Evolutionary conservation across 2,888 invertebrate genomes (phyloP).

Genomic region (Alcis repandata): DNA sequence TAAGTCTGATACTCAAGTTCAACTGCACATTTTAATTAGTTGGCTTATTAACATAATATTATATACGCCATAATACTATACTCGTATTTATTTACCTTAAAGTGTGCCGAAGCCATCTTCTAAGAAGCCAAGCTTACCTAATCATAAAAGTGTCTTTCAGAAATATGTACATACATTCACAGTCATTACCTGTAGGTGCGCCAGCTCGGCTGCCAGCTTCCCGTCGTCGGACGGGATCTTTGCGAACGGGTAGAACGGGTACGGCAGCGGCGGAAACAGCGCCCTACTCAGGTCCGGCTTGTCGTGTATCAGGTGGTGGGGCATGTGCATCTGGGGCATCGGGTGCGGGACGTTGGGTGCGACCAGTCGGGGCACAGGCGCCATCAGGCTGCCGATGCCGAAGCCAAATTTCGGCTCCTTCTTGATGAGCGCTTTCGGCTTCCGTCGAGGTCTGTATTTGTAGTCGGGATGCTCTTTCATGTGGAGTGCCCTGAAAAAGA

Average conservation of each 20-base stretch:
- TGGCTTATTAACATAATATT: no score
- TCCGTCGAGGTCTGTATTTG: constrained; percentile 95
- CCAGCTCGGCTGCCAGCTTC: constrained; percentile 90
- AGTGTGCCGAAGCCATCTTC: no score
- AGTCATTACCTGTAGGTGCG: constrained; percentile 85
- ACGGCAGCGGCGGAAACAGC: constrained; percentile 90
- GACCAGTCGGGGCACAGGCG: constrained; percentile 84
- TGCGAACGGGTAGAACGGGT: constrained; percentile 90
- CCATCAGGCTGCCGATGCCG: constrained; percentile 88
- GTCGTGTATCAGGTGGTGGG: constrained; percentile 83
- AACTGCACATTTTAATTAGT: no score
- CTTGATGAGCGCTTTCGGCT: constrained; percentile 94
- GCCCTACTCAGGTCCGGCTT: constrained; percentile 89
- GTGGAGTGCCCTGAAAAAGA: constrained; percentile 90
- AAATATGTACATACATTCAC: constrained; percentile 34
- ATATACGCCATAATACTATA: no score
- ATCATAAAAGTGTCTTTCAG: neutral
- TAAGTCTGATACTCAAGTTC: no score
- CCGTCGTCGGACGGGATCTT: constrained; percentile 84
- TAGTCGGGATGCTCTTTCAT: constrained; percentile 98
- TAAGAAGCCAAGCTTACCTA: neutral
- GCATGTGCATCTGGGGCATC: constrained; percentile 76
- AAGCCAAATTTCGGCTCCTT: constrained; percentile 92
- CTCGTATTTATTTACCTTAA: no score
- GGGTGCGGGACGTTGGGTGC: constrained; percentile 79